phyloP scores from a whole-genome alignment of 2,113 vertebrate genomes.

The Sula dactylatra region DNA sequence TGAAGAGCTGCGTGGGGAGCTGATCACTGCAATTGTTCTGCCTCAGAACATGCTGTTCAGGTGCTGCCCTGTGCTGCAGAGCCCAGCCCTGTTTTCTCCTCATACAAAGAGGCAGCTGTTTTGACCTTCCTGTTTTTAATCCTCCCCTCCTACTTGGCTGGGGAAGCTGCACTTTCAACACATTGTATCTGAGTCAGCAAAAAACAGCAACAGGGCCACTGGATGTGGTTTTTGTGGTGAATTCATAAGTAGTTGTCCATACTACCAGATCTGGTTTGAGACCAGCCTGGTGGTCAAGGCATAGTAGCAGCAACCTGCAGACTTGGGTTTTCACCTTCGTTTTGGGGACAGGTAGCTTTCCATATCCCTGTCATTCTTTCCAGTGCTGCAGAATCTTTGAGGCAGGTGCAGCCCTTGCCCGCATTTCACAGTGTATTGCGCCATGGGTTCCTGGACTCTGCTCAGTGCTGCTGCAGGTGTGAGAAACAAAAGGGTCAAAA shows the following conservation, averaged over 20 bases:
- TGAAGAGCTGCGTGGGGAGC: neutral
- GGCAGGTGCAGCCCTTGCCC: neutral
- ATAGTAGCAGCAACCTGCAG: fast-evolving
- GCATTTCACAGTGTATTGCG: fast-evolving
- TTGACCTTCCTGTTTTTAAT: neutral
- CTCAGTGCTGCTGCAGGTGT: neutral
- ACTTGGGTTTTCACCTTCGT: neutral
- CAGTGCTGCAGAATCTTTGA: neutral
- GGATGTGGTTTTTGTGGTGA: neutral
- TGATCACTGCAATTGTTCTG: neutral
- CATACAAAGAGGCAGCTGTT: neutral
- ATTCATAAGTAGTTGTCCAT: neutral
- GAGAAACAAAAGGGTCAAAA: neutral
- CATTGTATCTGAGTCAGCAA: neutral
- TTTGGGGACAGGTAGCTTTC: neutral
- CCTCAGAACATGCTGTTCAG: neutral
- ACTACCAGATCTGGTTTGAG: neutral
- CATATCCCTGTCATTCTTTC: neutral
- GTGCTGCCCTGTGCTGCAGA: neutral
- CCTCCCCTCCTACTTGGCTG: neutral
- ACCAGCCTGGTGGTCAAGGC: neutral
- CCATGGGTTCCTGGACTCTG: neutral
- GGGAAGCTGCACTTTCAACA: neutral
- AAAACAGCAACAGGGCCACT: neutral
- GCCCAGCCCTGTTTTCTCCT: neutral